These are phyloP conservation scores for Oopsacas minuta DNA, from an alignment of 37 sponge, comb jelly and placozoan species.

Conservation along the genomic window DNA sequence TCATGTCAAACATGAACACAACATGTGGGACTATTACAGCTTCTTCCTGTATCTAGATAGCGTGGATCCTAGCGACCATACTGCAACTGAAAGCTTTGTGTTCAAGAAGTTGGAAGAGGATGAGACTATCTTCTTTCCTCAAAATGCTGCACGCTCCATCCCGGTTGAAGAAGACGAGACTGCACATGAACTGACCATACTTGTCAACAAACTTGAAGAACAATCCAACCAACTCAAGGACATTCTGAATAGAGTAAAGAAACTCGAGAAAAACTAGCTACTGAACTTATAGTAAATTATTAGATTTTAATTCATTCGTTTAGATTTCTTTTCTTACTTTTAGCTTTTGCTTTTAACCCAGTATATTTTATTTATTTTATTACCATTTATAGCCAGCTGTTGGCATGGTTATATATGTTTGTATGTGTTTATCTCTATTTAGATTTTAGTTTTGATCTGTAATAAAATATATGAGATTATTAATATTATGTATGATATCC, in stretches of 20 bases:
- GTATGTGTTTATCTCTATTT: too few relatives aligned
- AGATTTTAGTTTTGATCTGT: too few relatives aligned
- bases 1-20: slow-evolving; percentile 13
- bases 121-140: not conserved
- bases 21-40: slow-evolving; percentile 17
- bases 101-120: not conserved
- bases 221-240: not conserved
- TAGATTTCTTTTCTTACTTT: not conserved
- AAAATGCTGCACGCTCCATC: not conserved
- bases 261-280: not conserved
- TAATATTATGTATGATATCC: too few relatives aligned
- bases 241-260: not conserved
- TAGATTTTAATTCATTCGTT: not conserved
- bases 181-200: not conserved
- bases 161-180: slow-evolving; percentile 1
- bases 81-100: slow-evolving; percentile 8
- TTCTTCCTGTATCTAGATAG: slow-evolving; percentile 14
- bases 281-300: not conserved
- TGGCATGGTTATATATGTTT: too few relatives aligned
- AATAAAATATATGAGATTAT: too few relatives aligned
- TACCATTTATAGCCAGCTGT: too few relatives aligned
- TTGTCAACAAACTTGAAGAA: not conserved
- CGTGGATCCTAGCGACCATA: slow-evolving; percentile 3
- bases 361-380: too few relatives aligned
- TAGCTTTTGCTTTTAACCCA: not conserved